A percentile compares a stretch with the other conserved stretches of the same genome.
phyloP scores from a whole-genome alignment of 2,113 vertebrate species.

The Antennarius striatus region DNA sequence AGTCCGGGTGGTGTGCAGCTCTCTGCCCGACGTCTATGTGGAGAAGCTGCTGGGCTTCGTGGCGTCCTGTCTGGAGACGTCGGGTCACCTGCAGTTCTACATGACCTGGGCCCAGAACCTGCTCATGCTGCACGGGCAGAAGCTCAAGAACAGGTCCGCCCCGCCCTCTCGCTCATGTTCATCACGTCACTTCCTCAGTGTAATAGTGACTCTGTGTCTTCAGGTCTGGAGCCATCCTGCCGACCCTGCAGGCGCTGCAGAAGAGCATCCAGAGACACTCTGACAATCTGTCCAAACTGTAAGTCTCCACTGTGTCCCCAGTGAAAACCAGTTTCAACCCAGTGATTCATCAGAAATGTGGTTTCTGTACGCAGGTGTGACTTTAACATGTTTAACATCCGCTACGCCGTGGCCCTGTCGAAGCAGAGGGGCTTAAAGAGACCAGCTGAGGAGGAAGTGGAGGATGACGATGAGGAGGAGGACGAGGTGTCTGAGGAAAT shows the following conservation, averaged over 20 bases:
- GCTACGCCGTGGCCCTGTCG: constrained; percentile 83
- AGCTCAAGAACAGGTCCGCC: constrained; percentile 88
- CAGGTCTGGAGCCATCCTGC: constrained; percentile 87
- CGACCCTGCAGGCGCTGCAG: constrained; percentile 89
- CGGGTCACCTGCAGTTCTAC: constrained; percentile 93
- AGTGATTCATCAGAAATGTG: background rate
- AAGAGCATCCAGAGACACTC: constrained; percentile 90
- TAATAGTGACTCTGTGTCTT: background rate
- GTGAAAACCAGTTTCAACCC: background rate
- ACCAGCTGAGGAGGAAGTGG: constrained; percentile 33
- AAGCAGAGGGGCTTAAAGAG: constrained; percentile 88
- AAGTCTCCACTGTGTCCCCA: constrained; percentile 54
- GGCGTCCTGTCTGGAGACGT: constrained; percentile 85
- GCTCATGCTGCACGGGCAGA: constrained; percentile 89
- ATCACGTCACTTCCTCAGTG: background rate
- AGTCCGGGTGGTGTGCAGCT: constrained; percentile 88
- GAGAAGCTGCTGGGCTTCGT: constrained; percentile 90
- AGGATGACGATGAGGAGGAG: constrained; percentile 40
- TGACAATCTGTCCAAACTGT: constrained; percentile 93
- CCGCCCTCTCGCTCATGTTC: background rate
- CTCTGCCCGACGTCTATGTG: constrained; percentile 90
- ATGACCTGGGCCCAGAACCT: constrained; percentile 88
- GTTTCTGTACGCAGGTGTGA: constrained; percentile 82
- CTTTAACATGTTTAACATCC: constrained; percentile 93
- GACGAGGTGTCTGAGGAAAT: constrained; percentile 59